A percentile compares a stretch with the other conserved stretches of the same genome.
Conservation (phyloP, 2,113 vertebrate species). For the Prinia subflava region DNA sequence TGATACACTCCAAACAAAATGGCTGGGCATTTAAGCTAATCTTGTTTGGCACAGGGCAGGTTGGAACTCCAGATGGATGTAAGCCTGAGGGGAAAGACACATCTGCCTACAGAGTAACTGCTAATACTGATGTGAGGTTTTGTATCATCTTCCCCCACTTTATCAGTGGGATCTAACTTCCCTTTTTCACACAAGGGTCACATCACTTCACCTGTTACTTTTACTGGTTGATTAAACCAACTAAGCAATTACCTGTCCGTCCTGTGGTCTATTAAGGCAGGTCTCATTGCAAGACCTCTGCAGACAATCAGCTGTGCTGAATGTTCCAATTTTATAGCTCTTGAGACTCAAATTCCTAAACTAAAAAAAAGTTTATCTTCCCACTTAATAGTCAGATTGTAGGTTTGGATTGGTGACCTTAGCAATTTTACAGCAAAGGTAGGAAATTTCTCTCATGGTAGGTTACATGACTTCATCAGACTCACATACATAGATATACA, state of each 20-base stretch:
- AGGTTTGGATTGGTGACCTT: neutral
- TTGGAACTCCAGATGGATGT: conserved; percentile 26
- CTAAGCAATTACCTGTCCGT: neutral
- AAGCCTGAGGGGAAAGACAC: neutral
- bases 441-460: neutral
- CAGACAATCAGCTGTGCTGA: neutral
- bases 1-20: neutral
- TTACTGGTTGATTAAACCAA: neutral
- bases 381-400: neutral
- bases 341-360: neutral
- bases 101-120: conserved; percentile 6
- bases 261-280: neutral
- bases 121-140: neutral
- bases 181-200: neutral
- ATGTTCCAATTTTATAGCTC: neutral
- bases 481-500: neutral
- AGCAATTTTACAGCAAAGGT: neutral
- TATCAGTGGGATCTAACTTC: neutral
- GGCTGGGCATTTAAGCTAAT: neutral
- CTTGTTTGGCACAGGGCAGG: conserved; percentile 15
- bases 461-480: neutral
- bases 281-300: neutral
- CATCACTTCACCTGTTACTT: neutral
- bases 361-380: neutral
- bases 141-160: neutral